A percentile compares a stretch with the other conserved stretches of the same genome.
Conservation (phyloP, 2,113 vertebrate genomes). For the Cinclus mexicanus region DNA sequence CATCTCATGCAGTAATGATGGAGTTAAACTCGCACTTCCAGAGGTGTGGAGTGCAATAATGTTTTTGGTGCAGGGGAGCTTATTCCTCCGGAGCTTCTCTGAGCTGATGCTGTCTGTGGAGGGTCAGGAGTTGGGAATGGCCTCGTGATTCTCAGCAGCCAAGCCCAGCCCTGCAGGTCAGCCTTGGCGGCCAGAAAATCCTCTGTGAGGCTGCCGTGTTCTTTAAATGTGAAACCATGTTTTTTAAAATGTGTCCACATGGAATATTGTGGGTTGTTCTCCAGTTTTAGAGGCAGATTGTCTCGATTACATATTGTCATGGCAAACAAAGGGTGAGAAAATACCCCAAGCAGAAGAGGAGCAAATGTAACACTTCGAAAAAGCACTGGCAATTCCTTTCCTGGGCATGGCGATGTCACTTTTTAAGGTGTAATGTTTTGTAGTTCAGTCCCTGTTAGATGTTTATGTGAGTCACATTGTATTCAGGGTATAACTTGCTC, state of each 20-base stretch:
- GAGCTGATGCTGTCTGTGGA: not conserved
- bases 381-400: not conserved
- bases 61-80: not conserved
- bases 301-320: not conserved
- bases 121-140: not conserved
- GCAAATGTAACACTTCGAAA: not conserved
- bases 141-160: not conserved
- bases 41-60: not conserved
- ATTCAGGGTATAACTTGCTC: not conserved
- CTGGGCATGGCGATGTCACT: accelerated
- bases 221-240: accelerated
- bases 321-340: not conserved
- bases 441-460: not conserved
- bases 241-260: not conserved
- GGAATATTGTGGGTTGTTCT: not conserved
- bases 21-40: not conserved
- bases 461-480: not conserved
- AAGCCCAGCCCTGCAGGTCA: not conserved
- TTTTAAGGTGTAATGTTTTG: not conserved
- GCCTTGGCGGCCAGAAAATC: not conserved
- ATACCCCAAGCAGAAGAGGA: not conserved
- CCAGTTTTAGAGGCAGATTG: not conserved
- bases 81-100: not conserved
- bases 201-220: not conserved
- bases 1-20: not conserved